Evolutionary conservation across 2,888 invertebrate genomes (phyloP).

Genomic region (Rhagonycha lutea): DNA sequence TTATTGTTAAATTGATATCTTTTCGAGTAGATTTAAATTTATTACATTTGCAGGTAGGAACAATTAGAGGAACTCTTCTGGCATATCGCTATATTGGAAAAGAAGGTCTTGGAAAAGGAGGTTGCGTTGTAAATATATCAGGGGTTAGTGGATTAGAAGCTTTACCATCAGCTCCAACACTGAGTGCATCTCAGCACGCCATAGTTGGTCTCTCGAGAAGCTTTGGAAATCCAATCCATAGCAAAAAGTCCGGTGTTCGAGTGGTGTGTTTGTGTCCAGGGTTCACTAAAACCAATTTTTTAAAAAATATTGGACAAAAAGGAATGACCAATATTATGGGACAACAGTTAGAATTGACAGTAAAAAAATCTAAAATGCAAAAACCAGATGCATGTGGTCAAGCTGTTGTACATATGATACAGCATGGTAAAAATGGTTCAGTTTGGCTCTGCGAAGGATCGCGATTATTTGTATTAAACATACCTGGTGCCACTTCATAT

Average conservation of each 20-base stretch:
- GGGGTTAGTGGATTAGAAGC: conserved; percentile 57
- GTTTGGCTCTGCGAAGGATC: conserved; percentile 51
- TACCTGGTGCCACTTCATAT: conserved; percentile 39
- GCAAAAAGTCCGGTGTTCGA: conserved; percentile 47
- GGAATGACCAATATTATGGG: conserved; percentile 40
- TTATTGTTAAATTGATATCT: background rate
- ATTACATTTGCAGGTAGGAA: conserved; percentile 46
- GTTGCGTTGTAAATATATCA: conserved; percentile 59
- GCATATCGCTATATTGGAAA: conserved; percentile 53
- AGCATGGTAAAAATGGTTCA: conserved; percentile 44
- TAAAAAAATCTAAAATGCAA: conserved; percentile 39
- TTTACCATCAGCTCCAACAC: conserved; percentile 55
- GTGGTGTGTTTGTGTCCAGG: conserved; percentile 52
- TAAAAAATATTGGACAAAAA: conserved; percentile 40
- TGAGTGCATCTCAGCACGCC: conserved; percentile 54
- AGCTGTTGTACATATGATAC: conserved; percentile 46
- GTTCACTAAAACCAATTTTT: conserved; percentile 47
- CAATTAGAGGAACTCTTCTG: conserved; percentile 50
- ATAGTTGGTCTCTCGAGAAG: conserved; percentile 48
- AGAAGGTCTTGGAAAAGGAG: conserved; percentile 54
- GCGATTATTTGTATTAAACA: conserved; percentile 39
- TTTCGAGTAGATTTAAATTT: background rate
- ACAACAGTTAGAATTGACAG: conserved; percentile 31
- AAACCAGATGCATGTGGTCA: conserved; percentile 45
- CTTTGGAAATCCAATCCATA: conserved; percentile 47